These are phyloP conservation scores for Eudyptes chrysolophus DNA, from an alignment of 2,113 vertebrate genomes.

Conservation along the genomic window DNA sequence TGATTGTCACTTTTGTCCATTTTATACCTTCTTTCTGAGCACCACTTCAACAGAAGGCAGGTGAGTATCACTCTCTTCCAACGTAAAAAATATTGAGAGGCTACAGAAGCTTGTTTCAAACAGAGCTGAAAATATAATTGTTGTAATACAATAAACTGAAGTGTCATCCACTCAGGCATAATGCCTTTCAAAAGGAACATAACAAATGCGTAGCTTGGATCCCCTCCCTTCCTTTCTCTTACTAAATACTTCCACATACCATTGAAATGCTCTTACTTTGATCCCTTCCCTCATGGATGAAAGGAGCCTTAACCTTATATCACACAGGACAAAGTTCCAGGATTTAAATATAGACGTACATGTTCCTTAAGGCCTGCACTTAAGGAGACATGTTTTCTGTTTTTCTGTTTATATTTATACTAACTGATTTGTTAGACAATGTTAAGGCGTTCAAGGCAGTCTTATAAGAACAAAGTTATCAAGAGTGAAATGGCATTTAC, in stretches of 20 bases:
- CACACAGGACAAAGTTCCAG: neutral
- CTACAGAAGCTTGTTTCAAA: neutral
- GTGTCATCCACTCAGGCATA: neutral
- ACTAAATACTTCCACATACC: neutral
- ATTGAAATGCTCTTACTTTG: neutral
- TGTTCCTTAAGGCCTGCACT: neutral
- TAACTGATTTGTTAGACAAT: neutral
- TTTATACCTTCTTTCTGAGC: neutral
- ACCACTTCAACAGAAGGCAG: neutral
- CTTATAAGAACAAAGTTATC: neutral
- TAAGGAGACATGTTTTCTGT: neutral
- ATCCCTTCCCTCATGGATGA: neutral
- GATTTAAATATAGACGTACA: neutral
- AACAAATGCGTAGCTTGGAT: neutral
- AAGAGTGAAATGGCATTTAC: neutral
- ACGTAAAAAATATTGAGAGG: neutral
- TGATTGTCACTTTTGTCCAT: neutral
- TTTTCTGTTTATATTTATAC: neutral
- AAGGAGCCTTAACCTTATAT: neutral
- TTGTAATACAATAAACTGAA: neutral
- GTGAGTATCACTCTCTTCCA: neutral
- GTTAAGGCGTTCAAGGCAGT: neutral
- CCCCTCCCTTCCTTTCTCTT: neutral
- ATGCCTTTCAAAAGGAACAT: neutral
- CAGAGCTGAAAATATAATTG: neutral